These are phyloP conservation scores for Araneus ventricosus DNA, from an alignment of 1,140 invertebrate species.

Conservation along the genomic window DNA sequence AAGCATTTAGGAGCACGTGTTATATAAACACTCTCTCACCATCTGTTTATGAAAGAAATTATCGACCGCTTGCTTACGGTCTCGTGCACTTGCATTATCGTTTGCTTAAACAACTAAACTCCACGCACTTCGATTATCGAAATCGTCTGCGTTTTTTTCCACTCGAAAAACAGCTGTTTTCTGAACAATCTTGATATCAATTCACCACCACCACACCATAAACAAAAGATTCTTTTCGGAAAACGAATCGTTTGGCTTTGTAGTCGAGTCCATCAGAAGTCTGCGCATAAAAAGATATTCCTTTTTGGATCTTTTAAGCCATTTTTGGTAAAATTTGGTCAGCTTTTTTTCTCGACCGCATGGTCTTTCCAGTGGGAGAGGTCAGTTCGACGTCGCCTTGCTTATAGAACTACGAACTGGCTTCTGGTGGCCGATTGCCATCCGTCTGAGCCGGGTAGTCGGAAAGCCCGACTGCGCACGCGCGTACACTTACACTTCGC, in stretches of 20 bases:
- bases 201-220: neutral
- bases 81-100: neutral
- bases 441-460: neutral
- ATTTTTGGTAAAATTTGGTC: neutral
- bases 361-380: neutral
- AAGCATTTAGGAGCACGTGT: constrained; percentile 44
- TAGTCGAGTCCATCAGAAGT: neutral
- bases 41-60: constrained; percentile 35
- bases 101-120: neutral
- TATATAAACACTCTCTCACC: constrained; percentile 39
- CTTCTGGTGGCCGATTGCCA: neutral
- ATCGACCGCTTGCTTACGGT: constrained; percentile 7
- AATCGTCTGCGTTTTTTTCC: neutral
- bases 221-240: neutral
- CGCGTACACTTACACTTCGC: constrained; percentile 70
- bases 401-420: constrained; percentile 21
- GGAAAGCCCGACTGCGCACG: constrained; percentile 3
- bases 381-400: neutral
- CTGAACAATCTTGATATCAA: neutral
- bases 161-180: neutral
- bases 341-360: constrained; percentile 26
- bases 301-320: neutral
- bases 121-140: neutral
- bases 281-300: neutral
- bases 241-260: neutral